Conservation (phyloP, 92 coral and sea anemone genomes). For the Porites evermanni region DNA sequence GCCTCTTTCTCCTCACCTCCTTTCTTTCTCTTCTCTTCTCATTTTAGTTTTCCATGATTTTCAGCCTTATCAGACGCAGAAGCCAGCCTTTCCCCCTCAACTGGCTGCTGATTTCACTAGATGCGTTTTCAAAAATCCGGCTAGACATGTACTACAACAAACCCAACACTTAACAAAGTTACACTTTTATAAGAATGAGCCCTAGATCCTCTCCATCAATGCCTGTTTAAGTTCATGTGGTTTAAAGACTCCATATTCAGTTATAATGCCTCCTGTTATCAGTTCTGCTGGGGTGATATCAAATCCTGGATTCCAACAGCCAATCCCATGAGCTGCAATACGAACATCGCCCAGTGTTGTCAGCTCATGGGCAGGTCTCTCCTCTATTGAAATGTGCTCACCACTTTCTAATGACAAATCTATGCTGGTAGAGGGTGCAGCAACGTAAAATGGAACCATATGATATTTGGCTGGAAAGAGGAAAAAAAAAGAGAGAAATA, state of each 20-base stretch:
- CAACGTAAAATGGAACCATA: slow-evolving; percentile 86
- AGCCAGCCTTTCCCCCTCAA: no score
- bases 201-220: background rate
- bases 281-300: slow-evolving; percentile 93
- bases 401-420: slow-evolving; percentile 81
- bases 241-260: slow-evolving; percentile 86
- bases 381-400: slow-evolving; percentile 82
- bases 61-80: no score
- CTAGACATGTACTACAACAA: background rate
- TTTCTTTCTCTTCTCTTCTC: no score
- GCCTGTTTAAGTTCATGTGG: slow-evolving; percentile 72
- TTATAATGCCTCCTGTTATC: slow-evolving; percentile 93
- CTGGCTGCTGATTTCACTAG: no score
- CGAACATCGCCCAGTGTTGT: slow-evolving; percentile 71
- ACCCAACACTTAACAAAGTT: background rate
- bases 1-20: no score
- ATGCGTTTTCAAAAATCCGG: background rate
- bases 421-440: slow-evolving; percentile 88
- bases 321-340: slow-evolving; percentile 88
- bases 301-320: slow-evolving; percentile 98
- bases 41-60: no score
- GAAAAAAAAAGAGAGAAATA: background rate
- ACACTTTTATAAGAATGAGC: background rate
- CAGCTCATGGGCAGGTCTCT: slow-evolving; percentile 83
- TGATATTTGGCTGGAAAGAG: slow-evolving; percentile 82